These are phyloP conservation scores for Pachyrhynchus sulphureomaculatus DNA, from an alignment of 1,140 invertebrate genomes.

Conservation along the genomic window DNA sequence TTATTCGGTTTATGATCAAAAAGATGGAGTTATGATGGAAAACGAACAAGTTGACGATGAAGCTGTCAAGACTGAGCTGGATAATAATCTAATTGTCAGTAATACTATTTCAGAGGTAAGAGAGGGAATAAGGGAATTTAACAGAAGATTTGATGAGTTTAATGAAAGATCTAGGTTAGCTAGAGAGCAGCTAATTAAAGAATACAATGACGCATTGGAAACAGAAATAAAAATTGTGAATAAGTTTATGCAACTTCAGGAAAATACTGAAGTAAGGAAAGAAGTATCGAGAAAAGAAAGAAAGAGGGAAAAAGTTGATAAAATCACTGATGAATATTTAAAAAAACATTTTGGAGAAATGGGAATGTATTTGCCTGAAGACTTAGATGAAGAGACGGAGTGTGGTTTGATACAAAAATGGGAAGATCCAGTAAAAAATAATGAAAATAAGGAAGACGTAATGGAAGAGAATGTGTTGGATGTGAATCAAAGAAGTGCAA, in stretches of 20 bases:
- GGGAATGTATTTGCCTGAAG: constrained; percentile 27
- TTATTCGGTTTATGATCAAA: constrained; percentile 22
- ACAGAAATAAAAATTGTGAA: constrained; percentile 30
- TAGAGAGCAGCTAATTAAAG: constrained; percentile 32
- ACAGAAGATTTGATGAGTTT: constrained; percentile 37
- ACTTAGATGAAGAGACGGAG: constrained; percentile 8
- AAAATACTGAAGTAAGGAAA: constrained; percentile 1
- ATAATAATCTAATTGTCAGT: constrained; percentile 31
- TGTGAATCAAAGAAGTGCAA: constrained; percentile 4
- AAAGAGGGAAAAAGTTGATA: constrained; percentile 9
- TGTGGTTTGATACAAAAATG: not conserved
- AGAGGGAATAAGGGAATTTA: constrained; percentile 37
- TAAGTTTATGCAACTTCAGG: constrained; percentile 24
- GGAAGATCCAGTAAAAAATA: not conserved
- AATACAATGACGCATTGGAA: constrained; percentile 36
- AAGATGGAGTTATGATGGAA: constrained; percentile 6
- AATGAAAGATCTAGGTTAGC: constrained; percentile 31
- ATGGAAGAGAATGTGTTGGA: not conserved
- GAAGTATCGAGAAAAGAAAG: not conserved
- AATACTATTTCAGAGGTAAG: constrained; percentile 39
- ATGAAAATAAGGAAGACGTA: not conserved
- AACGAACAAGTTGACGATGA: not conserved
- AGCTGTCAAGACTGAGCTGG: constrained; percentile 5
- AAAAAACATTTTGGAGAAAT: constrained; percentile 34
- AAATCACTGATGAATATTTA: constrained; percentile 31